phyloP scores from a whole-genome alignment of 2,888 invertebrate species.

The Notodonta dromedarius region DNA sequence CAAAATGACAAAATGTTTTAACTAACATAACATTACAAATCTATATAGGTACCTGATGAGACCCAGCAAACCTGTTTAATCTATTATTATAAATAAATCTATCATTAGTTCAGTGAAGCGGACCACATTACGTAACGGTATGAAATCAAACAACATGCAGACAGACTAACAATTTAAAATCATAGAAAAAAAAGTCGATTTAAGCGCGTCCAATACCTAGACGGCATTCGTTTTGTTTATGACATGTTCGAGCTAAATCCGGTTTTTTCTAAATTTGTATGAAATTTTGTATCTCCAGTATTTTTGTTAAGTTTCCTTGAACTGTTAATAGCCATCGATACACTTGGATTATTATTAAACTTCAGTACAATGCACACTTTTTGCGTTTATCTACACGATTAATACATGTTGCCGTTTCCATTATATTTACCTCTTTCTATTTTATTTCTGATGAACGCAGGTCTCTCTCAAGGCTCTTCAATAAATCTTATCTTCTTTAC shows the following conservation, averaged over 20 bases:
- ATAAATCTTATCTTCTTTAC: no score
- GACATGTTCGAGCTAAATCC: constrained; percentile 19
- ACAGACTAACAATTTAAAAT: constrained; percentile 1
- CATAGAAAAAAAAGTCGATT: neutral
- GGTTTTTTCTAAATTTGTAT: constrained; percentile 29
- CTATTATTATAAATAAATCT: constrained; percentile 14
- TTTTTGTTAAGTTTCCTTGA: constrained; percentile 11
- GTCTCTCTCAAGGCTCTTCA: no score
- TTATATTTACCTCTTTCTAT: no score
- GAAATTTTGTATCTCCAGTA: constrained; percentile 10
- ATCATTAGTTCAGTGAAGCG: constrained; percentile 18
- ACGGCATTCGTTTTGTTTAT: constrained; percentile 8
- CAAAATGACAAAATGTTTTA: neutral
- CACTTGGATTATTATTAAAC: no score
- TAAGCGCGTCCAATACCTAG: neutral
- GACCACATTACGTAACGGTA: constrained; percentile 19
- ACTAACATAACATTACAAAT: neutral
- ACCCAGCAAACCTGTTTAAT: constrained; percentile 1
- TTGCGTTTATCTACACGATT: no score
- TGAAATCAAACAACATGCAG: constrained; percentile 6
- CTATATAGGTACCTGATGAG: neutral
- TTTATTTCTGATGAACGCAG: no score
- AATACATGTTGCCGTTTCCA: no score
- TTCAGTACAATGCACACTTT: no score
- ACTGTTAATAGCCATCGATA: no score